Conservation (phyloP, 2,797 vertebrate species). For the Mionectes olivaceus region DNA sequence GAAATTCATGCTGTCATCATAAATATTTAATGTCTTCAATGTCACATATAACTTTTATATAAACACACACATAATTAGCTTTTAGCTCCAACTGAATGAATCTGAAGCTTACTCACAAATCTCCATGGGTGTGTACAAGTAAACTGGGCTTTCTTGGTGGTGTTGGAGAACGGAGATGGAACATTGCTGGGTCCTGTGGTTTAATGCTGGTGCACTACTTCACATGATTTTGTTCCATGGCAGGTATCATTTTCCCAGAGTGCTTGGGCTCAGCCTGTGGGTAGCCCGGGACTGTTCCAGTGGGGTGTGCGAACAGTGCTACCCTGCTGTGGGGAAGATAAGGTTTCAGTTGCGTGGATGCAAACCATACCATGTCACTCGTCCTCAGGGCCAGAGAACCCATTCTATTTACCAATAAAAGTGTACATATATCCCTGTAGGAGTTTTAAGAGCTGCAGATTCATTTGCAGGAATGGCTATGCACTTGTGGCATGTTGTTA, state of each 20-base stretch:
- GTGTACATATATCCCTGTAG: neutral
- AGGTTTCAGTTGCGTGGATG: neutral
- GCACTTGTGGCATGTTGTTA: accelerated
- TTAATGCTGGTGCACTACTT: neutral
- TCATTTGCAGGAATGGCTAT: neutral
- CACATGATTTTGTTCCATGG: neutral
- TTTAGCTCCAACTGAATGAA: slow-evolving; percentile 37
- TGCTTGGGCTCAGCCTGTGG: neutral
- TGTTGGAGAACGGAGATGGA: neutral
- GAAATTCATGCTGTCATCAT: slow-evolving; percentile 44
- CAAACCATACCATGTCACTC: neutral
- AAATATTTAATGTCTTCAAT: slow-evolving; percentile 62
- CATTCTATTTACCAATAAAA: neutral
- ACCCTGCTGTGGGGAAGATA: neutral
- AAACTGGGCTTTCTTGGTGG: neutral
- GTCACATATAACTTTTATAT: slow-evolving; percentile 68
- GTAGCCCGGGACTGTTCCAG: neutral
- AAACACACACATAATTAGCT: slow-evolving; percentile 40
- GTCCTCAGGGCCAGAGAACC: neutral
- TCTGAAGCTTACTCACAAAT: slow-evolving; percentile 16
- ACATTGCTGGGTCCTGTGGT: neutral
- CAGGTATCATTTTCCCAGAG: neutral
- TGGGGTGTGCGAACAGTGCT: neutral
- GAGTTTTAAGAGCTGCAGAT: neutral
- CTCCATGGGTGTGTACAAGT: neutral